These are phyloP conservation scores for Platypus cylindrus DNA, from an alignment of 2,888 invertebrate species.

Conservation along the genomic window DNA sequence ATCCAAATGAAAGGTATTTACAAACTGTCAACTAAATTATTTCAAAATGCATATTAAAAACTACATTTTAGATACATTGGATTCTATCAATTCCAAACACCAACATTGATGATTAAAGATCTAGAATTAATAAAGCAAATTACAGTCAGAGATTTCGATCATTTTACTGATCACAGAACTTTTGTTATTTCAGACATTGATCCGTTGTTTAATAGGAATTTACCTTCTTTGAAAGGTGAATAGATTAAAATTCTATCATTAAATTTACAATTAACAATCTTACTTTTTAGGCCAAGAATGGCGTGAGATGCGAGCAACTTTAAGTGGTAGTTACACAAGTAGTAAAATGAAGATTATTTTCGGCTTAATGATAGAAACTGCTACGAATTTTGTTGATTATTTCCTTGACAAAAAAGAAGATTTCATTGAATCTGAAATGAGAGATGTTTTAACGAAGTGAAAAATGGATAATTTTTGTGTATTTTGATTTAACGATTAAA, in stretches of 20 bases:
- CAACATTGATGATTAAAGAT: slow-evolving; percentile 40
- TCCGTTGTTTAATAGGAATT: slow-evolving; percentile 37
- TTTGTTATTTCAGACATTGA: slow-evolving; percentile 30
- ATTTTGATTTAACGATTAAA: too few relatives aligned
- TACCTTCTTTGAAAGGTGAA: slow-evolving; percentile 24
- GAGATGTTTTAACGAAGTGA: slow-evolving; percentile 32
- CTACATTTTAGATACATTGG: slow-evolving; percentile 25
- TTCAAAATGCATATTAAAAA: too few relatives aligned
- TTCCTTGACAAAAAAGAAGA: slow-evolving; percentile 20
- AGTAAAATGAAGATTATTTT: slow-evolving; percentile 31
- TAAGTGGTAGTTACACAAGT: slow-evolving; percentile 28
- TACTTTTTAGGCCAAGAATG: slow-evolving; percentile 20
- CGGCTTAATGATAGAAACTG: slow-evolving; percentile 18
- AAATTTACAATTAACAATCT: too few relatives aligned
- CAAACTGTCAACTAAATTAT: too few relatives aligned
- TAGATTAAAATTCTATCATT: too few relatives aligned
- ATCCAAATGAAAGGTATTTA: too few relatives aligned
- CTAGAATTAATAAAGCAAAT: slow-evolving; percentile 46
- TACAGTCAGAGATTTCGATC: slow-evolving; percentile 44
- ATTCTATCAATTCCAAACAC: slow-evolving; percentile 23
- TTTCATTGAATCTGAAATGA: slow-evolving; percentile 31
- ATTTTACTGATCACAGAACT: slow-evolving; percentile 38
- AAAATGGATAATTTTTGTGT: too few relatives aligned
- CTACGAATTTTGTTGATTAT: slow-evolving; percentile 16
- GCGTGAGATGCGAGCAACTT: slow-evolving; percentile 26